Evolutionary conservation across 2,113 vertebrate species (phyloP), one percentile per base, ranked within the genome.

Genomic region (Conger conger): DNA sequence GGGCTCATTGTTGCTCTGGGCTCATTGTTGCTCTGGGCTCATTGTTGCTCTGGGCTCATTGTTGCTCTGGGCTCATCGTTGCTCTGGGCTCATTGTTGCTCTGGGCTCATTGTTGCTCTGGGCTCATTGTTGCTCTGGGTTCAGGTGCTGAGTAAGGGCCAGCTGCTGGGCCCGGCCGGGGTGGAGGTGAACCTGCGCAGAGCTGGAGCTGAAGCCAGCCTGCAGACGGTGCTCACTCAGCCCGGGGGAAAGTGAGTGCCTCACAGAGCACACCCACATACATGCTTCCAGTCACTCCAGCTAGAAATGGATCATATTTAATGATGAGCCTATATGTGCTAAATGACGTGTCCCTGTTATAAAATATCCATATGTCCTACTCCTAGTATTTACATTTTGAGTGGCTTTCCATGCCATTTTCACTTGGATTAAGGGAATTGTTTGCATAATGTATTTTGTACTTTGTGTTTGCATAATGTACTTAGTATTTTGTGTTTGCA

Each of bases 71-170:
- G 45, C 45, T 50, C 11, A 50, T 50, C 11, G n/a, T n/a, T n/a
- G n/a, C n/a, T n/a, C n/a, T n/a, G n/a, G n/a, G n/a, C n/a, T 27
- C 27, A 20, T 27, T 38, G 30, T 16, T 79, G 30, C 23, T 33
- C 16, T 81, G 5, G 0, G 36, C 85, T 13, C 40, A 16, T 16
- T 36, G 50, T 60, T 33, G 54, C 13, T 80, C 1, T 42, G 18
- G n/a, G 18, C 27, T 11, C 20, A 42, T 1, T 91, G 13, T 85
- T 79, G 16, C 54, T 80, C 6, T 81, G n/a, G 85, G 4, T 1
- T 37, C 89, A 99, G 98, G 96, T 99, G 85, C 94, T 99, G 88
- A 99, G 98, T 94, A 98, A 96, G 86, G 97, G 97, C 77, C 97
- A 99, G 88, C 88, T 90, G 0, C 92, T 96, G 89, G 98, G 98